Percentiles rank a stretch among this genome's conserved stretches.
phyloP scores from a whole-genome alignment of 1,140 invertebrate genomes.

The Anthonomus grandis region DNA sequence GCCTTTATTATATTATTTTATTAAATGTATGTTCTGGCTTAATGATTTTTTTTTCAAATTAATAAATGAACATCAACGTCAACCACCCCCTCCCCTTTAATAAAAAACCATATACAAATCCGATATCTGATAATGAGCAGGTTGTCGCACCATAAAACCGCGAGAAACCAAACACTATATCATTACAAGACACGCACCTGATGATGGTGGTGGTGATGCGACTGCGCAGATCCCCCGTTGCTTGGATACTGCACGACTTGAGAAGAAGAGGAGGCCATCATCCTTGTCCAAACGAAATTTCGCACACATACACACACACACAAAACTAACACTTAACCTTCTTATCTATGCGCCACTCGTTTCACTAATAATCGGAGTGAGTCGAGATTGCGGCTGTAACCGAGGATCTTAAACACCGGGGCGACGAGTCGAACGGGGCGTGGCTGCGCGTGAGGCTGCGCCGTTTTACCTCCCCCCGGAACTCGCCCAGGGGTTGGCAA shows the following conservation, averaged over 20 bases:
- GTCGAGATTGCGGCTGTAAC: slow-evolving; percentile 42
- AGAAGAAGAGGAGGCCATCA: slow-evolving; percentile 47
- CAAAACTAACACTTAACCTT: slow-evolving; percentile 38
- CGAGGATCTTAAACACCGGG: slow-evolving; percentile 32
- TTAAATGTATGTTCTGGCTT: too few species aligned
- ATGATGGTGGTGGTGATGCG: too few species aligned
- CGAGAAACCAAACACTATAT: slow-evolving; percentile 36
- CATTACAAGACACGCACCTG: slow-evolving; percentile 41
- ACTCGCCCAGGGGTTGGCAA: slow-evolving; percentile 20
- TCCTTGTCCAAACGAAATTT: too few species aligned
- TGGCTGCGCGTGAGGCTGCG: slow-evolving; percentile 42
- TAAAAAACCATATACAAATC: slow-evolving; percentile 13
- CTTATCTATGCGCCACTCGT: slow-evolving; percentile 25
- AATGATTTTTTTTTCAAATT: too few species aligned
- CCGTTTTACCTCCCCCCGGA: slow-evolving; percentile 22
- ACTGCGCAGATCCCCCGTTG: slow-evolving; percentile 39
- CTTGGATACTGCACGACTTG: slow-evolving; percentile 35
- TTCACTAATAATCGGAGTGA: slow-evolving; percentile 49
- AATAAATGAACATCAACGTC: too few species aligned
- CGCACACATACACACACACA: too few species aligned
- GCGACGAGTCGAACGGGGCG: slow-evolving; percentile 39
- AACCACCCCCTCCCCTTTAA: neutral
- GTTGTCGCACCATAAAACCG: slow-evolving; percentile 37
- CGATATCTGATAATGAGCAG: slow-evolving; percentile 32
- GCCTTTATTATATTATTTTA: too few species aligned